Percentiles rank a stretch among this genome's conserved stretches.
phyloP scores from a whole-genome alignment of 2,888 invertebrate genomes.

The Epistrophella euchroma region DNA sequence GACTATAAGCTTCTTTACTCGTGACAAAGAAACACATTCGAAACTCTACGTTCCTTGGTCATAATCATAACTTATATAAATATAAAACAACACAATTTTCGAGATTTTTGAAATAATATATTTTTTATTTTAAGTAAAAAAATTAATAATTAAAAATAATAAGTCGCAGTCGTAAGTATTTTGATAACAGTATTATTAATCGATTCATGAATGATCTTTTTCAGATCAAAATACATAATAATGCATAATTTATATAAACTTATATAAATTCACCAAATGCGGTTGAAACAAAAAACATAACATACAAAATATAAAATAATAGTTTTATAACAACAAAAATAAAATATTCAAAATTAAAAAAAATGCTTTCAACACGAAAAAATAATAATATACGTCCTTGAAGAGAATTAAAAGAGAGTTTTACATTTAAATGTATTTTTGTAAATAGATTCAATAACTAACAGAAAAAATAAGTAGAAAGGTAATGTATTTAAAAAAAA shows the following conservation, averaged over 20 bases:
- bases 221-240: constrained; percentile 17
- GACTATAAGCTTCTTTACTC: too few species aligned
- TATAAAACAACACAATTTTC: neutral
- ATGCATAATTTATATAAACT: neutral
- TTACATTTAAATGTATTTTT: constrained; percentile 1
- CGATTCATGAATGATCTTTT: constrained; percentile 38
- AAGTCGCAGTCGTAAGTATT: constrained; percentile 15
- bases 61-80: too few species aligned
- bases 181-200: constrained; percentile 10
- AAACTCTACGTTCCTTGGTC: too few species aligned
- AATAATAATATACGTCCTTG: neutral
- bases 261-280: constrained; percentile 5
- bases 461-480: neutral
- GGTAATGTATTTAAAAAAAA: constrained; percentile 6
- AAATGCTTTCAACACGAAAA: neutral
- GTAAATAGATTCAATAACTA: constrained; percentile 3
- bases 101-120: neutral
- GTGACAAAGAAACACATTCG: too few species aligned
- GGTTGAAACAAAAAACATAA: neutral
- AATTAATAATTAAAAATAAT: constrained; percentile 1
- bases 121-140: constrained; percentile 7
- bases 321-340: constrained; percentile 7
- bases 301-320: neutral
- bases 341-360: constrained; percentile 12
- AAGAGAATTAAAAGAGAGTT: neutral